Conservation (phyloP, 2,113 vertebrate species). For the Motacilla alba region DNA sequence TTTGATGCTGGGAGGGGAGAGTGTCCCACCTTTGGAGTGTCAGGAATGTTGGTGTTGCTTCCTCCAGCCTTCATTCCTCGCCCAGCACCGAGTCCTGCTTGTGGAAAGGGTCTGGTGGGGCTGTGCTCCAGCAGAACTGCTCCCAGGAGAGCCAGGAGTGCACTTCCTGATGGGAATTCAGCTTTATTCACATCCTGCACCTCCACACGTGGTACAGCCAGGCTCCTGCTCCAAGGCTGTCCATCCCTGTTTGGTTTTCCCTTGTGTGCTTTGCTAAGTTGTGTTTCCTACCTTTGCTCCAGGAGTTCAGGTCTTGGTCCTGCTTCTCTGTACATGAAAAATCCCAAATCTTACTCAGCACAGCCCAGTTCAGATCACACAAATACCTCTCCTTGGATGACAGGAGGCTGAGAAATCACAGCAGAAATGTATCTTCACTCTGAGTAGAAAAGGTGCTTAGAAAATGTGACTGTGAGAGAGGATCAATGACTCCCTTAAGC, state of each 20-base stretch:
- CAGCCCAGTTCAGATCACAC: not conserved
- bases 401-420: not conserved
- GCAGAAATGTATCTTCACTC: not conserved
- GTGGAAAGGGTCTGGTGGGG: not conserved
- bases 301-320: not conserved
- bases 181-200: not conserved
- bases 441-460: not conserved
- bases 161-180: not conserved
- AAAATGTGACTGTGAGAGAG: not conserved
- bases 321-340: not conserved
- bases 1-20: not conserved
- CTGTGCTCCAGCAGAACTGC: not conserved
- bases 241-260: not conserved
- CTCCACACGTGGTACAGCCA: fast-evolving
- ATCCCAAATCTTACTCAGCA: not conserved
- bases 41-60: not conserved
- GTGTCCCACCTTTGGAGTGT: too few relatives aligned
- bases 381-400: not conserved
- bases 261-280: not conserved
- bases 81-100: not conserved
- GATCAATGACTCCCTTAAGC: not conserved
- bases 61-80: not conserved
- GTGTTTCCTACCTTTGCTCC: not conserved
- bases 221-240: not conserved
- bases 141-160: not conserved